These are phyloP conservation scores for Seriola aureovittata DNA, from an alignment of 2,113 vertebrate species.

Conservation along the genomic window DNA sequence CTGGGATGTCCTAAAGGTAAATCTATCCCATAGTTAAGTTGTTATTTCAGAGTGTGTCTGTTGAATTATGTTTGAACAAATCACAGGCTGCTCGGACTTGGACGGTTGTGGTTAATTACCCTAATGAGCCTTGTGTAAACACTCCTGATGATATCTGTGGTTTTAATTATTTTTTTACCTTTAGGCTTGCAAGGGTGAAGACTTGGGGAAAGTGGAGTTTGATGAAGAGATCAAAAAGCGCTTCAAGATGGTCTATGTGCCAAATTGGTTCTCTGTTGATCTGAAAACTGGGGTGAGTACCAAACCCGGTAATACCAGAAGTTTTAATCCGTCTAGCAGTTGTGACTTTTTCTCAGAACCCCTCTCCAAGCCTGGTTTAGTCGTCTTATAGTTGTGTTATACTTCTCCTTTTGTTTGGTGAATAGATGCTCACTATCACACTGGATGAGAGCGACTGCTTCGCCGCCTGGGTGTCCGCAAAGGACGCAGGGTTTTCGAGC, in stretches of 20 bases:
- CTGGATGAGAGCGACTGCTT: slow-evolving; percentile 99
- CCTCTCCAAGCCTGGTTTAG: neutral
- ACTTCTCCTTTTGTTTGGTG: neutral
- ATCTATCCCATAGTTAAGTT: neutral
- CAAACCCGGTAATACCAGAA: neutral
- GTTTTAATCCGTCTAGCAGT: neutral
- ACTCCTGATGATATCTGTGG: neutral
- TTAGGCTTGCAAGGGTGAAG: slow-evolving; percentile 98
- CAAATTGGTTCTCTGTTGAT: slow-evolving; percentile 99
- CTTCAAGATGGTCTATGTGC: slow-evolving; percentile 99
- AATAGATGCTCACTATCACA: slow-evolving; percentile 98
- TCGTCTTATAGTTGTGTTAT: neutral
- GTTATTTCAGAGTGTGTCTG: too few relatives aligned
- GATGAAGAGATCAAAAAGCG: slow-evolving; percentile 99
- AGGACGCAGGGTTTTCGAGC: slow-evolving; percentile 97
- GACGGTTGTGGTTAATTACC: neutral
- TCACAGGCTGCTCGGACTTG: neutral
- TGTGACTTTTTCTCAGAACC: neutral
- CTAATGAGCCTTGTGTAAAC: neutral
- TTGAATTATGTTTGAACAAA: neutral
- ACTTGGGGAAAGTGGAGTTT: slow-evolving; percentile 98
- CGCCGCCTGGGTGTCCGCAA: slow-evolving; percentile 98
- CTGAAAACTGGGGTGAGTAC: slow-evolving; percentile 97
- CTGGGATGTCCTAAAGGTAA: slow-evolving; percentile 98
- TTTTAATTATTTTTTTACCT: slow-evolving; percentile 40